Percentiles rank a stretch among this genome's conserved stretches.
These are phyloP conservation scores for Erebia aethiops DNA, from an alignment of 2,888 invertebrate genomes.

Conservation along the genomic window DNA sequence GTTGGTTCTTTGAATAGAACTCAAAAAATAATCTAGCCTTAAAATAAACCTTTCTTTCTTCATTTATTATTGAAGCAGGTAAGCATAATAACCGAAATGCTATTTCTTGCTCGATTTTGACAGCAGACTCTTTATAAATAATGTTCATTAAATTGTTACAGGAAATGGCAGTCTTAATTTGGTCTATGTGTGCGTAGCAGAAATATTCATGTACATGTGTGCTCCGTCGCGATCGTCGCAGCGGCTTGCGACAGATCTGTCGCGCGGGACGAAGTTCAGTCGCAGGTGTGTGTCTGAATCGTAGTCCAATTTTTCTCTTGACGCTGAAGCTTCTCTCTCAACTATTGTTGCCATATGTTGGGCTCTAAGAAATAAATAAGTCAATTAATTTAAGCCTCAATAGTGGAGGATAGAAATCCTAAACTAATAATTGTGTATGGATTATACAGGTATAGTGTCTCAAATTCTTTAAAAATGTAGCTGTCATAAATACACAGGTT, in stretches of 20 bases:
- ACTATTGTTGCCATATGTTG: slow-evolving; percentile 79
- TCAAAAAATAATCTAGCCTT: not conserved
- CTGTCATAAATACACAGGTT: too few species aligned
- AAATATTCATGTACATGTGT: slow-evolving; percentile 80
- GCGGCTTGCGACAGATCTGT: slow-evolving; percentile 49
- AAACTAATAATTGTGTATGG: too few species aligned
- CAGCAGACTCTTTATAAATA: not conserved
- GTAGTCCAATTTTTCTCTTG: slow-evolving; percentile 66
- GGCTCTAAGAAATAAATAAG: slow-evolving; percentile 49
- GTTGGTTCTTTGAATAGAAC: not conserved
- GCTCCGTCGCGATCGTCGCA: slow-evolving; percentile 67
- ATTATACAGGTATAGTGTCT: too few species aligned
- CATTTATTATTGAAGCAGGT: not conserved
- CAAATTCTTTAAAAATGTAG: too few species aligned
- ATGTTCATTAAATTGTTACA: not conserved
- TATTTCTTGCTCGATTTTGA: not conserved
- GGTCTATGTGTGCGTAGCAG: slow-evolving; percentile 67
- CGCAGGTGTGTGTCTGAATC: slow-evolving; percentile 64
- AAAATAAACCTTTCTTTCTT: not conserved
- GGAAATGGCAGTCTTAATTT: not conserved
- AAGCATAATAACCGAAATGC: not conserved
- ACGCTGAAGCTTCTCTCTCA: slow-evolving; percentile 69
- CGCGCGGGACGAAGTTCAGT: slow-evolving; percentile 64
- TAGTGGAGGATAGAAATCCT: not conserved
- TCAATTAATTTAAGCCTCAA: not conserved